Base-by-base conservation (phyloP, 2,113 vertebrate genomes). In the Helogale parvula region DNA sequence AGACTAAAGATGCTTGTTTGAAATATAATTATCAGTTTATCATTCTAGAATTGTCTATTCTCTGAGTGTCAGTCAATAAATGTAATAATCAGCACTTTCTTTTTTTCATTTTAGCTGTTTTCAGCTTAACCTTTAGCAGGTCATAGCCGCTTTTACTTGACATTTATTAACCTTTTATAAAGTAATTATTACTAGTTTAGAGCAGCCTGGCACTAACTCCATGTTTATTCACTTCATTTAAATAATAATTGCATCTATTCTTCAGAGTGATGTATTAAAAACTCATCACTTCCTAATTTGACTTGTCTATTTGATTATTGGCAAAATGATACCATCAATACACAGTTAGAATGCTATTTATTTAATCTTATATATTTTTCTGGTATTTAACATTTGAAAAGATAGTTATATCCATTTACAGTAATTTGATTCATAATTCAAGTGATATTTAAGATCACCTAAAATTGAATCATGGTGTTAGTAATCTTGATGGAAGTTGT, bases 11-110 rank as follows among this genome's bases (percentile, higher is more conserved):
- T 54, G 15, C 21, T 38, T 93, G 19, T 74, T 91, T 88, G 63
- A 93, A 94, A 93, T 95, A 92, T 95, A 98, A 96, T 97, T 95
- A 90, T 80, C 76, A 96, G 84, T 95, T 81, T 95, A 50, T 97
- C 76, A 94, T 93, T 93, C 17, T 60, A 90, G 57, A 96, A 95
- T 17, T 94, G 65, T 96, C 80, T 92, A 16, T 57, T 90, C 50
- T 92, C 41, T 50, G 47, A 94, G 76, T 95, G 52, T 85, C 60
- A 86, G 41, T 94, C 47, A 97, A 94, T 95, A 94, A 90, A 94
- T 74, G 38, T 50, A 96, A 87, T 89, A 66, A 96, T 87, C 35
- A 79, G 15, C 33, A 72, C 25, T 92, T 93, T 94, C 31, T 82
- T 45, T 93, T 87, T 71, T 90, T 80, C 13, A 95, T 72, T 96